phyloP scores from a whole-genome alignment of 2,797 vertebrate genomes.

The Hephaestus fuliginosus region DNA sequence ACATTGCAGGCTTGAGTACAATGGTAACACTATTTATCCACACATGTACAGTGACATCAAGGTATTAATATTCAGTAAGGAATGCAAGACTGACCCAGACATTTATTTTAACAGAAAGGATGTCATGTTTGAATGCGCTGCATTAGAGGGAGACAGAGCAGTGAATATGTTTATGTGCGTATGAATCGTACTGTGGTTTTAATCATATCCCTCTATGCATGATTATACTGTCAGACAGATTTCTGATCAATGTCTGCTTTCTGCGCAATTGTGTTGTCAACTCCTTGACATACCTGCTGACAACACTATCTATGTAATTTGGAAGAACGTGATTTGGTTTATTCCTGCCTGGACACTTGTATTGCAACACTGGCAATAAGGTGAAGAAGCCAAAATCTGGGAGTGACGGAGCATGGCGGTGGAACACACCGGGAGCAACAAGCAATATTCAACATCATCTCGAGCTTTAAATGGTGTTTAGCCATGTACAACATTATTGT shows the following conservation, averaged over 20 bases:
- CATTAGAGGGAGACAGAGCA: neutral
- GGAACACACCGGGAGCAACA: too few species aligned
- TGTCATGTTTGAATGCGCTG: neutral
- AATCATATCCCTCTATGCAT: constrained; percentile 8
- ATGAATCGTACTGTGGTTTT: constrained; percentile 8
- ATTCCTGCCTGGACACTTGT: neutral
- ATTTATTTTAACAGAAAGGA: neutral
- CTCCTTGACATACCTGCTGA: neutral
- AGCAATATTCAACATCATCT: constrained; percentile 3
- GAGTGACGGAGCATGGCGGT: too few species aligned
- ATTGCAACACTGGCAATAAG: neutral
- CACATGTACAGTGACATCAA: neutral
- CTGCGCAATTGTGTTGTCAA: constrained; percentile 16
- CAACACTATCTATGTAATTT: constrained; percentile 6
- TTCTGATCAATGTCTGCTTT: constrained; percentile 25
- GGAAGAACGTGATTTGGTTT: neutral
- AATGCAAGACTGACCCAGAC: neutral
- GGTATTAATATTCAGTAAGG: neutral
- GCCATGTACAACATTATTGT: neutral
- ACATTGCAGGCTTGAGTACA: neutral
- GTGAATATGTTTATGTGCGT: neutral
- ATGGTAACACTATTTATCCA: neutral
- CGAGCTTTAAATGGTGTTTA: constrained; percentile 2
- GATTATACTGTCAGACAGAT: constrained; percentile 16
- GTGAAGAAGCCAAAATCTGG: too few species aligned